Evolutionary conservation across 2,888 invertebrate species (phyloP), one percentile per base, ranked within the genome.

Genomic region (Panorpa germanica): DNA sequence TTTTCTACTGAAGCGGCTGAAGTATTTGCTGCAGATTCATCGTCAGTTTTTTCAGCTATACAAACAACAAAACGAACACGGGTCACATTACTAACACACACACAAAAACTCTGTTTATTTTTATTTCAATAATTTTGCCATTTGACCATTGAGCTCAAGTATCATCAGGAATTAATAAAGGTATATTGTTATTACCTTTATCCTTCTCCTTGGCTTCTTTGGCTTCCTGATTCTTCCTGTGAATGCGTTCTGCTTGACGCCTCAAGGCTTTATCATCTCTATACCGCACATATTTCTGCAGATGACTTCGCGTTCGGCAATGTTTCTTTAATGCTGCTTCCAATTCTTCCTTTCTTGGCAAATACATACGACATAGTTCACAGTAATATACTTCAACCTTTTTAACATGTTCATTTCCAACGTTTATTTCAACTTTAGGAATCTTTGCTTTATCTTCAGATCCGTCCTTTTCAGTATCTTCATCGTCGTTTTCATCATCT

Each of bases 361-460:
- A 52, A 50, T 77, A 80, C 45, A 71, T 65, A 43, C 72, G 70
- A 52, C 83, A 83, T 35, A 83, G 51, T 44, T 78, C 80, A 49
- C 83, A 83, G 52, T 70, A 81, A 53, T 70, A 68, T 8, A 77
- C 77, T 52, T 80, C 75, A 30, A 81, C 62, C 44, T 74, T 70
- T 44, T 75, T 75, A 26, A 82, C 71, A 43, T 71, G 76, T 40
- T 83, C 80, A 30, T 69, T 65, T 8, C 82, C 80, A 32, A 78
- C 71, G 40, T 74, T 73, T 7, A 72, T 70, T 47, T 70, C 70
- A 36, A 70, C 69, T 42, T 74, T 70, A 2, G 51, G 38, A 21
- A 45, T 48, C 45, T 68, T 71, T 5, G 61, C 48, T 34, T 61
- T 53, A 41, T 62, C 63, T 4, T 53, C 52, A 8, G 45, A 38